phyloP scores from a whole-genome alignment of 2,888 invertebrate species.

The Thymelicus acteon region DNA sequence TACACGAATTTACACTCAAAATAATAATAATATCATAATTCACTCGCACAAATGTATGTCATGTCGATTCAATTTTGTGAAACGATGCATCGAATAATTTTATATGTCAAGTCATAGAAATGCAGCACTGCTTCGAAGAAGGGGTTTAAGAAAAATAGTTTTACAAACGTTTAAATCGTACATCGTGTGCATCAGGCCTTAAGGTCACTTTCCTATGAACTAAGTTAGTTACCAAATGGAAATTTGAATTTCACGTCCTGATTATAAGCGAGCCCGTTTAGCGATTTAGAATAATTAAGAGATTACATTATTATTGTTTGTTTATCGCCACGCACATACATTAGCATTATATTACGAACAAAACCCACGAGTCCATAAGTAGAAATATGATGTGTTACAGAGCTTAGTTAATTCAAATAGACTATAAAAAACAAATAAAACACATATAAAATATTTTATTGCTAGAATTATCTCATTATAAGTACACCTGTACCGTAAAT shows the following conservation, averaged over 20 bases:
- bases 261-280: slow-evolving; percentile 65
- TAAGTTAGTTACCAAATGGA: slow-evolving; percentile 41
- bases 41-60: too few species aligned
- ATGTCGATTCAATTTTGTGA: too few species aligned
- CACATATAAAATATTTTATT: slow-evolving; percentile 62
- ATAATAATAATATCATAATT: too few species aligned
- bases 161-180: too few species aligned
- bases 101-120: too few species aligned
- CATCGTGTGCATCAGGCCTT: slow-evolving; percentile 19
- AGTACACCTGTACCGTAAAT: slow-evolving; percentile 26
- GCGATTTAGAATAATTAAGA: slow-evolving; percentile 73
- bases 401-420: slow-evolving; percentile 67
- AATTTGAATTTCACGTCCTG: slow-evolving; percentile 46
- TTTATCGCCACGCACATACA: slow-evolving; percentile 61
- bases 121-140: neutral
- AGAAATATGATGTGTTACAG: slow-evolving; percentile 64
- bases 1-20: too few species aligned
- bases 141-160: slow-evolving; percentile 47
- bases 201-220: slow-evolving; percentile 36
- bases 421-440: slow-evolving; percentile 59
- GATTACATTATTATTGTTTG: slow-evolving; percentile 65
- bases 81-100: too few species aligned
- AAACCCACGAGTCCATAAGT: slow-evolving; percentile 60
- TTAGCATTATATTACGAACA: slow-evolving; percentile 64
- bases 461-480: slow-evolving; percentile 53